Evolutionary conservation across 30 jellyfish, hydroid and myxozoan species (phyloP), one percentile per base, ranked within the genome.

Genomic region (Nemopilema nomurai): DNA sequence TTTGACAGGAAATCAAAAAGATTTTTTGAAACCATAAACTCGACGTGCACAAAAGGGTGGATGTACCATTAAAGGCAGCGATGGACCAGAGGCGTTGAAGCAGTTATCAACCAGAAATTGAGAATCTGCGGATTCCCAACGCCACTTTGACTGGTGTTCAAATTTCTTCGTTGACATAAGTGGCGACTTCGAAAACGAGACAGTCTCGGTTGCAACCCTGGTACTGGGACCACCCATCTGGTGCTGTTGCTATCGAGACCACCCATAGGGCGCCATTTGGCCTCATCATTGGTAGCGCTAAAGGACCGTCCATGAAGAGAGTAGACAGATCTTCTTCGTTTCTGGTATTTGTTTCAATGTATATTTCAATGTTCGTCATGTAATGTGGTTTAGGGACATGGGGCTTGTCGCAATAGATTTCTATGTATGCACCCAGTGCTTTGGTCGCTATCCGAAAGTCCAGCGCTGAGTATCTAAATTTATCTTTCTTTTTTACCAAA

Each of bases 1-100:
- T 83, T 63, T 62, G 86, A 83, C 83, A 23, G 57, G 23, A 51
- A 63, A 24, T 73, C 67, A 53, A 33, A 13, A 41, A 13, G 13
- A 41, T 6, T 6, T 41, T 41, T 41, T 41, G 57, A 41, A n/a
- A 41, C 13, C 57, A 41, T 41, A 41, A 41, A 41, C 57, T 41
- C 57, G 13, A 41, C 57, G 13, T 41, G 57, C 57, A 41, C 13
- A 13, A 41, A 41, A 41, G 57, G 57, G 57, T 41, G 6, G 13
- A 41, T 13, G 13, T 41, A 41, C 57, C 57, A 3, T 6, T 13
- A 41, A 13, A 3, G 9, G 57, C 13, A 41, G 6, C 57, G 13
- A 41, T 41, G 57, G 57, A 41, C 57, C 13, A 41, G 9, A 41
- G n/a, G 57, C 13, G 57, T 41, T 41, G 13, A 41, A 41, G 57